These are phyloP conservation scores for Struthio camelus DNA, from an alignment of 2,113 vertebrate genomes.

Conservation along the genomic window DNA sequence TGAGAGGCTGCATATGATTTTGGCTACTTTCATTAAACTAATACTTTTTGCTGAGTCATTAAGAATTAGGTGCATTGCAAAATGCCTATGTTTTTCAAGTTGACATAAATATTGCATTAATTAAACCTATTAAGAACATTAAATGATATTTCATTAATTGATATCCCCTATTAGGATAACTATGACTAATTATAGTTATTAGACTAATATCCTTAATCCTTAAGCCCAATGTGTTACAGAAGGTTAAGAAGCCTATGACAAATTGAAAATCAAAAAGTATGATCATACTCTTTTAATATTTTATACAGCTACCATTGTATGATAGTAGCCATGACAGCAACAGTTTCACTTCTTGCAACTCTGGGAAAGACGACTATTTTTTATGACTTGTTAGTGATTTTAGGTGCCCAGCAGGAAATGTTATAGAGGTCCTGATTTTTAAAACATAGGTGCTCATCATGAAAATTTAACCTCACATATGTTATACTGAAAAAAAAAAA, in stretches of 20 bases:
- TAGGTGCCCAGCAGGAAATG: neutral
- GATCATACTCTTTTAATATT: slow-evolving; percentile 37
- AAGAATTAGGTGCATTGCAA: slow-evolving; percentile 20
- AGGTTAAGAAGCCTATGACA: slow-evolving; percentile 73
- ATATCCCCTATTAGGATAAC: slow-evolving; percentile 76
- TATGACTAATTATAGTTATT: slow-evolving; percentile 80
- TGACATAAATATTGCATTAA: slow-evolving; percentile 73
- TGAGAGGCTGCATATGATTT: neutral
- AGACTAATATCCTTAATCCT: slow-evolving; percentile 76
- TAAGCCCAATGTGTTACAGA: slow-evolving; percentile 69
- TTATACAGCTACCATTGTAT: neutral
- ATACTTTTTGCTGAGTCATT: neutral
- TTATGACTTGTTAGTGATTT: neutral
- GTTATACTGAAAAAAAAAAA: neutral
- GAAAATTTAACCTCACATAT: neutral
- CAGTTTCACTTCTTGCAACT: neutral
- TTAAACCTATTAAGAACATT: slow-evolving; percentile 71
- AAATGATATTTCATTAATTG: slow-evolving; percentile 78
- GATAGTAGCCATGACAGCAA: neutral
- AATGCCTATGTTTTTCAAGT: slow-evolving; percentile 50
- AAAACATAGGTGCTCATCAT: neutral
- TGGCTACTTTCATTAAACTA: slow-evolving; percentile 2
- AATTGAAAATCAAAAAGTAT: slow-evolving; percentile 71
- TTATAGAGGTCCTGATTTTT: neutral
- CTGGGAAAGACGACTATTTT: neutral